Conservation (phyloP, 2,888 invertebrate species). For the Phortica okadai region DNA sequence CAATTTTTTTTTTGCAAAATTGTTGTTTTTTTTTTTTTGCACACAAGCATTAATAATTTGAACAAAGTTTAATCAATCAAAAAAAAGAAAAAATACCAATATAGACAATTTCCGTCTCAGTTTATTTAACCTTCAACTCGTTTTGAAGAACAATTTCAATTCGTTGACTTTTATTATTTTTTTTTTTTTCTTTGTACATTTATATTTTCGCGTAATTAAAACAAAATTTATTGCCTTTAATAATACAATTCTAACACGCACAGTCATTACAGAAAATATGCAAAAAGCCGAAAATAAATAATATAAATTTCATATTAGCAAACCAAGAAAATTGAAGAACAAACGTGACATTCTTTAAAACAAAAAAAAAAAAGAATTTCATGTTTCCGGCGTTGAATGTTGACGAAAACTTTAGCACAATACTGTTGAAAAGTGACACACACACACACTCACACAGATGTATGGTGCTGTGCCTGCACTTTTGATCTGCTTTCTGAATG, state of each 20-base stretch:
- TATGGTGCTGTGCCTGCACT: not conserved
- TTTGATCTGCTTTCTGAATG: slow-evolving; percentile 56
- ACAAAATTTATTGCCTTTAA: slow-evolving; percentile 55
- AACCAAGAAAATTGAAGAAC: not conserved
- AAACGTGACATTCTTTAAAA: not conserved
- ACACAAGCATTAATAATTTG: slow-evolving; percentile 12
- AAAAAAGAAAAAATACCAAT: slow-evolving; percentile 12
- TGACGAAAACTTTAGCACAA: slow-evolving; percentile 31
- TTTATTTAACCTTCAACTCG: slow-evolving; percentile 67
- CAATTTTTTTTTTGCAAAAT: not conserved
- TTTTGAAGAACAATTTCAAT: slow-evolving; percentile 62
- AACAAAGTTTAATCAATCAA: slow-evolving; percentile 23
- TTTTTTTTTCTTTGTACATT: slow-evolving; percentile 6
- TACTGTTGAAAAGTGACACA: not conserved
- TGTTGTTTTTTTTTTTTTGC: slow-evolving; percentile 5
- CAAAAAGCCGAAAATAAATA: not conserved
- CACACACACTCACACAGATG: no score
- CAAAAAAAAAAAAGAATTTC: not conserved
- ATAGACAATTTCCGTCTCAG: slow-evolving; percentile 31
- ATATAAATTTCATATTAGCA: not conserved
- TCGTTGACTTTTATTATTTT: slow-evolving; percentile 30
- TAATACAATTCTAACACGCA: slow-evolving; percentile 54
- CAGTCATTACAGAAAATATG: slow-evolving; percentile 44
- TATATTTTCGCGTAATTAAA: slow-evolving; percentile 53
- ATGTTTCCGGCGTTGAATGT: slow-evolving; percentile 38